These are phyloP conservation scores for Esperia sulphurella DNA, from an alignment of 2,888 invertebrate genomes.

Conservation along the genomic window DNA sequence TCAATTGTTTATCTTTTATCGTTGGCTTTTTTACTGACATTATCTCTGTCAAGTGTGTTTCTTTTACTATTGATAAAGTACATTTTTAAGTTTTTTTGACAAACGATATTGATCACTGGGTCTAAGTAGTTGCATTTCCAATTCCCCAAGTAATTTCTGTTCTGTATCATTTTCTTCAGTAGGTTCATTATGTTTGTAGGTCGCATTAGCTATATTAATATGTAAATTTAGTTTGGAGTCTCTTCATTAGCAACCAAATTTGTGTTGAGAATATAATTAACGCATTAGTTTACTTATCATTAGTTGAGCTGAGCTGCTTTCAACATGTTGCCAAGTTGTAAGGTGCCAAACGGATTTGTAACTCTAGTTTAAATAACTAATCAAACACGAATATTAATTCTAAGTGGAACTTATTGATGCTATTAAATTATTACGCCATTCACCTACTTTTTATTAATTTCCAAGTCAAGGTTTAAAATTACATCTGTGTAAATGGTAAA, in stretches of 20 bases:
- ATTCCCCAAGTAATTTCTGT: background rate
- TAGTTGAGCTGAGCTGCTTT: background rate
- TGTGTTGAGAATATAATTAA: background rate
- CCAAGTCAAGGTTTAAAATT: constrained; percentile 9
- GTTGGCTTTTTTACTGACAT: constrained; percentile 20
- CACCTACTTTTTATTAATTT: constrained; percentile 11
- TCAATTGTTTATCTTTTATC: constrained; percentile 55
- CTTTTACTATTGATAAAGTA: constrained; percentile 2
- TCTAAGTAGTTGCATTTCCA: background rate
- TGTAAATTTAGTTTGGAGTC: background rate
- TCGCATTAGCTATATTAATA: background rate
- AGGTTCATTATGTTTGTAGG: no score
- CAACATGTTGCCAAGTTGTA: constrained; percentile 1
- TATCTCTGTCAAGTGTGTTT: constrained; percentile 20
- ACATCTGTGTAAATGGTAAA: constrained; percentile 11
- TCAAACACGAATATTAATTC: background rate
- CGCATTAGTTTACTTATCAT: background rate
- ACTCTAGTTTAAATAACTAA: background rate
- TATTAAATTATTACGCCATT: constrained; percentile 2
- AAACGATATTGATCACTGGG: no score
- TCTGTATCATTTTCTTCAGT: no score
- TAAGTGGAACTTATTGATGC: background rate
- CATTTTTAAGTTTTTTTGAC: background rate
- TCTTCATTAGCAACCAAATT: constrained; percentile 8
- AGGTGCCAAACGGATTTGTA: constrained; percentile 1